Evolutionary conservation across 1,140 invertebrate genomes (phyloP).

Genomic region (Teleopsis dalmanni): DNA sequence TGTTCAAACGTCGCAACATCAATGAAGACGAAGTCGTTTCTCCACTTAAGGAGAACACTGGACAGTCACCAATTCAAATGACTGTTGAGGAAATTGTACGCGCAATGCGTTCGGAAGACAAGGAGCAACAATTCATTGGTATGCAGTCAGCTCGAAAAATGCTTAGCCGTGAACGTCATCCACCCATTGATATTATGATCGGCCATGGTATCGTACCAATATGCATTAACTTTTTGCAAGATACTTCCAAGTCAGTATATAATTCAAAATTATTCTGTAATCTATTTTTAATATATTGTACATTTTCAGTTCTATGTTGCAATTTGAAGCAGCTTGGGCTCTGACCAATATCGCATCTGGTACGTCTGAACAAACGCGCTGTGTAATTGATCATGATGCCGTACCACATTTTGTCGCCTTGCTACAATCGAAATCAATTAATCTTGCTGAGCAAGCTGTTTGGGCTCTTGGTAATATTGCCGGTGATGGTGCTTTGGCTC

Average conservation of each 20-base stretch:
- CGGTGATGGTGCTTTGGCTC: conserved; percentile 69
- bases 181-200: conserved; percentile 90
- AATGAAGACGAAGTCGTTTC: conserved; percentile 49
- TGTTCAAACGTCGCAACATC: conserved; percentile 90
- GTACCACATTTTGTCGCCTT: conserved; percentile 77
- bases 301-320: conserved; percentile 65
- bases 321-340: conserved; percentile 98
- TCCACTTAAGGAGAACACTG: conserved; percentile 51
- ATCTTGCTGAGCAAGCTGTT: conserved; percentile 90
- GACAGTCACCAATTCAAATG: conserved; percentile 43
- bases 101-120: conserved; percentile 57
- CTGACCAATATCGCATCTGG: conserved; percentile 97
- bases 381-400: conserved; percentile 78
- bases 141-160: conserved; percentile 79
- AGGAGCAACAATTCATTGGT: conserved; percentile 54
- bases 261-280: neutral
- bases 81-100: conserved; percentile 56
- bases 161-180: conserved; percentile 84
- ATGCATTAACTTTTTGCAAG: conserved; percentile 69
- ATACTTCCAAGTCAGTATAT: conserved; percentile 59
- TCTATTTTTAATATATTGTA: neutral
- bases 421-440: conserved; percentile 61
- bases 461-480: conserved; percentile 98
- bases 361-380: conserved; percentile 80
- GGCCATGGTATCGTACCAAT: conserved; percentile 76